Evolutionary conservation across 2,888 invertebrate species (phyloP).

Genomic region (Cephus spinipes): DNA sequence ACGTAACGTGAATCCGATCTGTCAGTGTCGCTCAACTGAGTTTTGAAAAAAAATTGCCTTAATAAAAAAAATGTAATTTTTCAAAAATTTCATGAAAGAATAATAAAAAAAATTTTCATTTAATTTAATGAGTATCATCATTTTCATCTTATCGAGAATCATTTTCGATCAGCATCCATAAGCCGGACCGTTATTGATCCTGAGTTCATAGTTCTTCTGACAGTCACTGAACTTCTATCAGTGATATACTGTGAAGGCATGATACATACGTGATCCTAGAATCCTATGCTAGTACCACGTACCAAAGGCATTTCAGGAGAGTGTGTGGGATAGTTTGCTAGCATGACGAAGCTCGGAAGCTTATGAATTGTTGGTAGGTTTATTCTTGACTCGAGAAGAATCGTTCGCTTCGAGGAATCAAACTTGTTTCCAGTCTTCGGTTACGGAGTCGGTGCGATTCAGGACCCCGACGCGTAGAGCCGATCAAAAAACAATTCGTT

Average conservation of each 20-base stretch:
- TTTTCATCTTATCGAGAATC: neutral
- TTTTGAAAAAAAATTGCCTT: neutral
- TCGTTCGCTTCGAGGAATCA: slow-evolving; percentile 12
- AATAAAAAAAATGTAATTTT: neutral
- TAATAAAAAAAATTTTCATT: neutral
- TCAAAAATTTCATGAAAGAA: too few species aligned
- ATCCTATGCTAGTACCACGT: neutral
- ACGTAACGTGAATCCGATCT: neutral
- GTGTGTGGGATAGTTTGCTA: slow-evolving; percentile 52
- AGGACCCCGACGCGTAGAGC: neutral
- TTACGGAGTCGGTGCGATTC: neutral
- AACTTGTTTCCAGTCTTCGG: neutral
- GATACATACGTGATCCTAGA: slow-evolving; percentile 2
- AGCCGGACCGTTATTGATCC: neutral
- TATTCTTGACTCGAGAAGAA: slow-evolving; percentile 44
- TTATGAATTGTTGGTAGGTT: slow-evolving; percentile 50
- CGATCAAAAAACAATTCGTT: neutral
- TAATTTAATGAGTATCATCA: neutral
- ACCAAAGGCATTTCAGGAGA: neutral
- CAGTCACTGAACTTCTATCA: slow-evolving; percentile 36
- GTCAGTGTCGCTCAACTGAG: neutral
- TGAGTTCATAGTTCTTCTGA: slow-evolving; percentile 34
- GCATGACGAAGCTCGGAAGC: slow-evolving; percentile 56
- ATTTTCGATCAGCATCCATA: neutral
- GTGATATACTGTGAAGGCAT: slow-evolving; percentile 38